Base-by-base conservation (phyloP, 2,888 invertebrate species). In the Apamea anceps region DNA sequence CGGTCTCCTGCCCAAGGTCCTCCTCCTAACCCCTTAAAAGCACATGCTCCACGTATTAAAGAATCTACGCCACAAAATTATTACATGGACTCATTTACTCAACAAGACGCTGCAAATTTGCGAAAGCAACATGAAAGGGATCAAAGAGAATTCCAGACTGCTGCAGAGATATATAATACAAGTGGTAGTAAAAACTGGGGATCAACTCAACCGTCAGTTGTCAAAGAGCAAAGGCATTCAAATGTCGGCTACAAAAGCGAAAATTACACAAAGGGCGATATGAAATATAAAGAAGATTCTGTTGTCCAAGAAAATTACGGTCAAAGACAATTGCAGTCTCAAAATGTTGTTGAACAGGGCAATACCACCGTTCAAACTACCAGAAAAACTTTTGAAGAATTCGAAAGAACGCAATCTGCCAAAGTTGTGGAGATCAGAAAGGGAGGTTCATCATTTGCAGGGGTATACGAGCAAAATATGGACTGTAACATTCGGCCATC, bases 1-100 rank as follows among this genome's bases (percentile, higher is more conserved):
- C 97, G 97, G 80, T 98, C 98, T 18, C 98, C 98, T 28, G 98
- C 98, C 4, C 97, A 97, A 70, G 98, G 98, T 18, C 98, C 98
- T 67, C 98, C 98, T 83, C 97, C 97, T 68, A 98, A 98, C 93
- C 98, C 98, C 5, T 90, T 98, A 57, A 97, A 97, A 90, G 98
- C 98, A 78, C 98, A 98, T 54, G 98, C 98, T 1, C 98, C 98
- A 3, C 97, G 97, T 75, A 95, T 98, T 71, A 97, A 97, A 92
- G 98, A 98, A 57, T 88, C 89, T 71, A 96, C 90, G 89, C 96
- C 90, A 89, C 96, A 91, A 93, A 95, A 85, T 91, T 96, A 88
- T 93, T 93, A 72, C 90, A 80, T 80, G 48, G 96, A 93, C 92
- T 95, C 93, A 79, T 94, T 93, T 88, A 91, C 92, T 72, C 90